A percentile compares a stretch with the other conserved stretches of the same genome.
These are phyloP conservation scores for Sebastes nivosus DNA, from an alignment of 2,797 vertebrate genomes.

Conservation along the genomic window DNA sequence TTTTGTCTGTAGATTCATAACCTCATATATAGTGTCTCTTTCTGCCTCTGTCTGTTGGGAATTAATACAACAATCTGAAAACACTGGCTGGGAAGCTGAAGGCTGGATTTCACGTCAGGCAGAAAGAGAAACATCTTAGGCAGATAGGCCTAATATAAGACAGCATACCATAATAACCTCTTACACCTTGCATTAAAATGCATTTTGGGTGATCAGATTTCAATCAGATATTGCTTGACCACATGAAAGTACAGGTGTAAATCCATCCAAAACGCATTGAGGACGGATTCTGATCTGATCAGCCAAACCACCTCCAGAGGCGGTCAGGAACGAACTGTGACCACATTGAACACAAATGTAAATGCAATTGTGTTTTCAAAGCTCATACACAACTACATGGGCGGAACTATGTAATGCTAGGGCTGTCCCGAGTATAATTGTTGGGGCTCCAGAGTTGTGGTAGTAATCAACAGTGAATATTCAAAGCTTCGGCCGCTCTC, in stretches of 20 bases:
- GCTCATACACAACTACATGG: background rate
- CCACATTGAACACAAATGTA: background rate
- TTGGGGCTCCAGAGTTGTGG: background rate
- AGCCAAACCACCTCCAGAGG: background rate
- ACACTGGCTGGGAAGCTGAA: background rate
- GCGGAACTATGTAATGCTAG: no score
- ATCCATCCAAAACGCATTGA: background rate
- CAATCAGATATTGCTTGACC: background rate
- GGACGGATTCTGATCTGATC: background rate
- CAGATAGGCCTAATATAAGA: background rate
- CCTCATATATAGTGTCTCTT: background rate
- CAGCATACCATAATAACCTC: background rate
- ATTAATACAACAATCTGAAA: background rate
- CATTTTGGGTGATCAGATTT: background rate
- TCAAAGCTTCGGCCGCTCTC: background rate
- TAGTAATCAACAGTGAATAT: background rate
- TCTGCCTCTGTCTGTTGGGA: background rate
- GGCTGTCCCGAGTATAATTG: background rate
- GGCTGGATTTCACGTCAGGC: background rate
- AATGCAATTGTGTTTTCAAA: background rate
- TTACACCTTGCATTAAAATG: background rate
- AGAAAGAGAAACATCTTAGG: background rate
- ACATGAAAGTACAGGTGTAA: background rate
- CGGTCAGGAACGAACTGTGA: background rate
- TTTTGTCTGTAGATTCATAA: background rate